Base-by-base conservation (phyloP, 2,113 vertebrate genomes). In the Ursus arctos region DNA sequence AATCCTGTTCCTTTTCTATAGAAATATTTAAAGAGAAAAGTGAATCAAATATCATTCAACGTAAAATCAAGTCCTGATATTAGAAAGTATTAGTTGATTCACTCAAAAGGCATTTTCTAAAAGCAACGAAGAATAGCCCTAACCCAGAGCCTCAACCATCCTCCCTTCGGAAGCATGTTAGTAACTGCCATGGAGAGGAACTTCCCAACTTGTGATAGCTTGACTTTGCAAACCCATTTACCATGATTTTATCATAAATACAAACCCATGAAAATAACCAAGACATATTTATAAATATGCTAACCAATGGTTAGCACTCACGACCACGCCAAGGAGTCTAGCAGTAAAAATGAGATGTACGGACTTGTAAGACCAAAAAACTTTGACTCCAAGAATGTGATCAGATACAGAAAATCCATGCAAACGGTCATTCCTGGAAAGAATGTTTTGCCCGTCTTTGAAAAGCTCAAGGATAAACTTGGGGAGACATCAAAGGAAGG, bases 361-460 rank as follows among this genome's bases (percentile, higher is more conserved):
- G 36, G 47, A 94, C 85, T 76, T 47, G 1, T 59, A 14, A 84
- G 49, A 49, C 76, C 88, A 12, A 94, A 90, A 93, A 92, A 15
- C 6, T 83, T 40, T 61, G 59, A 94, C 87, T 87, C 63, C 6
- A 88, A 88, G 53, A 72, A 80, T 40, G 24, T 13, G 63, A 92
- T 84, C 69, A 91, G 71, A 83, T 89, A 69, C 1, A 88, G 90
- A 53, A 87, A 97, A 95, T 26, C 43, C 33, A 95, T 36, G 83
- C 71, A 51, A 43, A 76, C 63, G 90, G 18, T 55, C 47, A 83
- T 90, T 92, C 96, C 69, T 87, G 31, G 40, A 96, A 97, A 79
- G 59, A 86, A 95, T 59, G 55, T 51, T 83, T 84, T 83, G 9
- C 63, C 55, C 91, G 36, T 93, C 90, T 96, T 92, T 94, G 91